These are phyloP conservation scores for Psophia crepitans DNA, from an alignment of 2,113 vertebrate species.

Conservation along the genomic window DNA sequence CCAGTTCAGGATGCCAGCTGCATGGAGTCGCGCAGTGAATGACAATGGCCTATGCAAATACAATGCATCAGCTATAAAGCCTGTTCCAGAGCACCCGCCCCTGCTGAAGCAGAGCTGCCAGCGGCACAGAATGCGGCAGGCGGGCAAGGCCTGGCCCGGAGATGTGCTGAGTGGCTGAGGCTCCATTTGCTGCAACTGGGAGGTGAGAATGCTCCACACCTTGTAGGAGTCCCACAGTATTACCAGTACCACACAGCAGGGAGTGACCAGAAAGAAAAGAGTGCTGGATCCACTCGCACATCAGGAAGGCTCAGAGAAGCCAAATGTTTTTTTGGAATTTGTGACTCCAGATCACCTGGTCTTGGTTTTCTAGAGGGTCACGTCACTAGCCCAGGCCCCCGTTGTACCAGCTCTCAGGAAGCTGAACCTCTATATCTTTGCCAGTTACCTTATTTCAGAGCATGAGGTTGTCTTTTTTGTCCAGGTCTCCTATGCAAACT, in stretches of 20 bases:
- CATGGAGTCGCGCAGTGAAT: slow-evolving; percentile 52
- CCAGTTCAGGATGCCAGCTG: slow-evolving; percentile 64
- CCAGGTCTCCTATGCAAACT: background rate
- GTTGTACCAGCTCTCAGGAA: background rate
- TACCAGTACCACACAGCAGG: background rate
- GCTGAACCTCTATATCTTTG: background rate
- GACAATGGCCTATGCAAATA: slow-evolving; percentile 60
- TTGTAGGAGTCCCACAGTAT: rapidly evolving
- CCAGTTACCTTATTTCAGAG: background rate
- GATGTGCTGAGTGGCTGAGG: background rate
- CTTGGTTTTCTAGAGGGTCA: background rate
- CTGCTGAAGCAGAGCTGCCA: background rate
- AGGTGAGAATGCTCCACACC: background rate
- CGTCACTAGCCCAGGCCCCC: background rate
- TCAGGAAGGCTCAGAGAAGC: background rate
- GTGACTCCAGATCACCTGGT: background rate
- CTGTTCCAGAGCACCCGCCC: background rate
- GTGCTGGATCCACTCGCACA: background rate
- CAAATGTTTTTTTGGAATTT: background rate
- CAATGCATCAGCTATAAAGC: slow-evolving; percentile 5
- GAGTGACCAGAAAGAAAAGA: background rate
- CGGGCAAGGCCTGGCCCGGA: background rate
- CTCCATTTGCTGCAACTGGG: background rate
- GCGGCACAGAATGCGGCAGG: background rate
- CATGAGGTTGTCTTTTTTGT: background rate